phyloP scores from a whole-genome alignment of 2,797 vertebrate species.

The Pelodytes ibericus region DNA sequence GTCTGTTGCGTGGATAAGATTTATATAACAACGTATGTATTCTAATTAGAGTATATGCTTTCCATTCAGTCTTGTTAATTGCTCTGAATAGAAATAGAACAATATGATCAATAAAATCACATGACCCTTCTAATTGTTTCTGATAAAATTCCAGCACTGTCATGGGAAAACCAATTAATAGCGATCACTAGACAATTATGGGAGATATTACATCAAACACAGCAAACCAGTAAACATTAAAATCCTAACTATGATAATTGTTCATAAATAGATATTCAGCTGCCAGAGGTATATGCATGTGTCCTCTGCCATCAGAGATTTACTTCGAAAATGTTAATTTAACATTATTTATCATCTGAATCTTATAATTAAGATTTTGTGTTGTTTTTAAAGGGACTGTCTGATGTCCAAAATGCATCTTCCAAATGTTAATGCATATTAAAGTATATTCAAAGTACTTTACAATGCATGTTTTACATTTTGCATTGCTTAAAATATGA shows the following conservation, averaged over 20 bases:
- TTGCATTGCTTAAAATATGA: too few relatives aligned
- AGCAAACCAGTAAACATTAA: background rate
- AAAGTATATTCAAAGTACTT: too few relatives aligned
- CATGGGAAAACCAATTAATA: background rate
- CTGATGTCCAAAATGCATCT: too few relatives aligned
- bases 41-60: too few relatives aligned
- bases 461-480: too few relatives aligned
- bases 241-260: background rate
- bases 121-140: background rate
- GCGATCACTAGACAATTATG: background rate
- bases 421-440: too few relatives aligned
- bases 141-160: background rate
- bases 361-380: slow-evolving; percentile 1
- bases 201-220: background rate
- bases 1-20: too few relatives aligned
- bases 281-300: background rate
- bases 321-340: background rate
- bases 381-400: too few relatives aligned
- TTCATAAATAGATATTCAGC: background rate
- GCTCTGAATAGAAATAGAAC: background rate
- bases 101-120: background rate
- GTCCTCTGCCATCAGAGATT: background rate
- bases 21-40: too few relatives aligned
- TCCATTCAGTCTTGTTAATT: background rate
- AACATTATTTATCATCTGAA: too few relatives aligned